These are phyloP conservation scores for Cyphomyrus plagiostoma DNA, from an alignment of 2,113 vertebrate genomes.

Conservation along the genomic window DNA sequence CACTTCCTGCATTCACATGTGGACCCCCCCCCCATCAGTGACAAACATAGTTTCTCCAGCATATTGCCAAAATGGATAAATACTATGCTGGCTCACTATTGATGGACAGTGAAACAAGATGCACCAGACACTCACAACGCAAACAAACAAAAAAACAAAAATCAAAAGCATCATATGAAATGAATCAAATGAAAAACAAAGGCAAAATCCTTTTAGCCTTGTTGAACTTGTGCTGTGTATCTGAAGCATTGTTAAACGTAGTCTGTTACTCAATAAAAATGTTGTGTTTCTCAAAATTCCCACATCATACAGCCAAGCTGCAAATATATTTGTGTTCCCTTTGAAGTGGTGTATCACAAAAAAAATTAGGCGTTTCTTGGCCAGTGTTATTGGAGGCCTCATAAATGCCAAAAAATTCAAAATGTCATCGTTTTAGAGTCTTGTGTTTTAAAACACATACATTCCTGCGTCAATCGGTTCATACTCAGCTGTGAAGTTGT, in stretches of 20 bases:
- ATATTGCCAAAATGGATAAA: not conserved
- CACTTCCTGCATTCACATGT: not conserved
- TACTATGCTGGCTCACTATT: not conserved
- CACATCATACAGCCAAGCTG: not conserved
- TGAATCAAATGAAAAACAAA: not conserved
- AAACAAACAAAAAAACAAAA: not conserved
- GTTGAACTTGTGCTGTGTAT: not conserved
- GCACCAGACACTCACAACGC: not conserved
- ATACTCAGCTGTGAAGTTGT: conserved; percentile 22
- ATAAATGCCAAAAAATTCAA: conserved; percentile 17
- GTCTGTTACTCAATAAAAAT: not conserved
- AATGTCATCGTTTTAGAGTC: conserved; percentile 41
- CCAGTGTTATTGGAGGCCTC: conserved; percentile 19
- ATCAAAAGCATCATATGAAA: not conserved
- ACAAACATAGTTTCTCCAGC: not conserved
- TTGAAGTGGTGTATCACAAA: not conserved
- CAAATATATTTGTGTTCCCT: not conserved
- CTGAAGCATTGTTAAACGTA: not conserved
- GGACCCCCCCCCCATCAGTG: not conserved
- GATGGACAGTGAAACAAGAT: not conserved
- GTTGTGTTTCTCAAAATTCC: not conserved
- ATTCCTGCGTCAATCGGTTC: not conserved
- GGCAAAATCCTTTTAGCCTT: not conserved
- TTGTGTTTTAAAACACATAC: conserved; percentile 39
- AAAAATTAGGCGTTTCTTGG: not conserved